Conservation (phyloP, 2,797 vertebrate genomes). For the Alfaro cultratus region DNA sequence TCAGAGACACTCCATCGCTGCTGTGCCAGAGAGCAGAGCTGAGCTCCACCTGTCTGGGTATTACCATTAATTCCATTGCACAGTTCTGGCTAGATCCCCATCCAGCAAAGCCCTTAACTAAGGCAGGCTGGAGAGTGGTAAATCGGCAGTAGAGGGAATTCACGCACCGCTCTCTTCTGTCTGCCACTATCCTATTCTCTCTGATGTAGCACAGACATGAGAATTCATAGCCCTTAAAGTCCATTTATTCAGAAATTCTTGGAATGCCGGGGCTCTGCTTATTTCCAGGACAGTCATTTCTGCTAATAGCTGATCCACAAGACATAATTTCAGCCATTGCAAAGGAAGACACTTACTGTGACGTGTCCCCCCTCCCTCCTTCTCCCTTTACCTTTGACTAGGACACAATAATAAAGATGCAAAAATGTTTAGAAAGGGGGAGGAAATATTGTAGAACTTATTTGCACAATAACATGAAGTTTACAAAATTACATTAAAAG, state of each 20-base stretch:
- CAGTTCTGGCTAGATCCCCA: slow-evolving; percentile 66
- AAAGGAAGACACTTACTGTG: slow-evolving; percentile 40
- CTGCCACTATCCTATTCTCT: slow-evolving; percentile 69
- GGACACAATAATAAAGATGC: slow-evolving; percentile 54
- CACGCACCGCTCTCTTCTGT: slow-evolving; percentile 53
- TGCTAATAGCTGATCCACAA: slow-evolving; percentile 63
- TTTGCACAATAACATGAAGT: not conserved
- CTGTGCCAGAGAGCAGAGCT: slow-evolving; percentile 71
- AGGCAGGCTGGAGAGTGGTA: slow-evolving; percentile 62
- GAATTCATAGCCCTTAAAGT: slow-evolving; percentile 61
- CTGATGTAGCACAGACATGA: slow-evolving; percentile 63
- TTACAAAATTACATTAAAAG: not conserved
- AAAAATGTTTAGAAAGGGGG: slow-evolving; percentile 41
- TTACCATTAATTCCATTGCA: slow-evolving; percentile 80
- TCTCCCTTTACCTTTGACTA: slow-evolving; percentile 57
- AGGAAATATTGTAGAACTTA: slow-evolving; percentile 34
- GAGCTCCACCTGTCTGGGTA: slow-evolving; percentile 79
- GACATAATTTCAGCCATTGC: slow-evolving; percentile 63
- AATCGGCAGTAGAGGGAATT: slow-evolving; percentile 63
- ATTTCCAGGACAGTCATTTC: slow-evolving; percentile 63
- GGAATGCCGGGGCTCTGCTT: slow-evolving; percentile 49
- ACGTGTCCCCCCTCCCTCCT: not conserved
- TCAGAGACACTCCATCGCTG: slow-evolving; percentile 45
- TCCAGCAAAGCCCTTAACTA: slow-evolving; percentile 70
- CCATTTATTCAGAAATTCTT: slow-evolving; percentile 67